A percentile compares a stretch with the other conserved stretches of the same genome.
phyloP scores from a whole-genome alignment of 2,888 invertebrate genomes.

The Galerucella nymphaeae region DNA sequence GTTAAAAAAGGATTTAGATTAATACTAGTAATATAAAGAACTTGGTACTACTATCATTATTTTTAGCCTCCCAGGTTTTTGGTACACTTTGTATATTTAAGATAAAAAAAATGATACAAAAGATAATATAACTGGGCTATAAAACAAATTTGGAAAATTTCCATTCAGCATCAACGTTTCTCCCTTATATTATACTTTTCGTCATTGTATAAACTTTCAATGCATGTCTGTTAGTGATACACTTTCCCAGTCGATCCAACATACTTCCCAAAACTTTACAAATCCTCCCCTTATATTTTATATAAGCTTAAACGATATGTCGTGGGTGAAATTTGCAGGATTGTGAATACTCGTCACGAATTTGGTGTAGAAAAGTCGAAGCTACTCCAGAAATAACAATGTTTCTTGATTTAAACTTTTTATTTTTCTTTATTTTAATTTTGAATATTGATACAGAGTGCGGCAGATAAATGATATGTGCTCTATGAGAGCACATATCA shows the following conservation, averaged over 20 bases:
- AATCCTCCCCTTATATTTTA: conserved; percentile 42
- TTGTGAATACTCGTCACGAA: conserved; percentile 28
- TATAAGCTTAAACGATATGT: conserved; percentile 40
- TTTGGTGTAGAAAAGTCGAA: background rate
- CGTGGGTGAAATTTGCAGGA: conserved; percentile 37
- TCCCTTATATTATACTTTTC: conserved; percentile 22
- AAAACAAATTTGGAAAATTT: conserved; percentile 16
- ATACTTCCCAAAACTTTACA: conserved; percentile 41
- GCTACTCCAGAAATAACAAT: background rate
- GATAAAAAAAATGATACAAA: too few relatives aligned
- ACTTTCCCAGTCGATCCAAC: conserved; percentile 28
- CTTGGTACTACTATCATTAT: too few relatives aligned
- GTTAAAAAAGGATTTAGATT: too few relatives aligned
- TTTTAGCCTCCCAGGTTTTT: too few relatives aligned
- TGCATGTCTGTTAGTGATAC: conserved; percentile 39
- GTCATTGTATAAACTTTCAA: conserved; percentile 40
- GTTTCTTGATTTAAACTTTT: background rate
- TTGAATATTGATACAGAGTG: too few relatives aligned
- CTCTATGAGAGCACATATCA: too few relatives aligned
- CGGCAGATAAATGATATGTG: too few relatives aligned
- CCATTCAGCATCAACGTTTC: conserved; percentile 16
- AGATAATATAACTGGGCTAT: background rate
- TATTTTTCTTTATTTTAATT: background rate
- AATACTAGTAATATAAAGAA: too few relatives aligned
- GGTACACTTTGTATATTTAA: too few relatives aligned